These are phyloP conservation scores for Dendroctonus ponderosae DNA, from an alignment of 1,140 invertebrate species.

Conservation along the genomic window DNA sequence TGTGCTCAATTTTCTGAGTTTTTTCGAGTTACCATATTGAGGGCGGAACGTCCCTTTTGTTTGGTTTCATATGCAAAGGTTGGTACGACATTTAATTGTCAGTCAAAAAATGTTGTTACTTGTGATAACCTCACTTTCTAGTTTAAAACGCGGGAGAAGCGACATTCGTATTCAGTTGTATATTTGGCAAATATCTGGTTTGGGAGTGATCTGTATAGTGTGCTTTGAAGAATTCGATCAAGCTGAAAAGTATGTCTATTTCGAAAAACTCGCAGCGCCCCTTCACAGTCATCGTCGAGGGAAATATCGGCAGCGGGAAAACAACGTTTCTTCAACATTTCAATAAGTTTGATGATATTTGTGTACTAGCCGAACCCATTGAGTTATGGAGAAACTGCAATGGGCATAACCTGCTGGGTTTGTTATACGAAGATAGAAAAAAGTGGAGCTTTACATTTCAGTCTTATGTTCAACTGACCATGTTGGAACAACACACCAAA, in stretches of 20 bases:
- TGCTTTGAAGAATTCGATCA: too few relatives aligned
- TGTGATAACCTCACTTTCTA: too few relatives aligned
- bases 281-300: slow-evolving; percentile 83
- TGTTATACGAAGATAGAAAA: slow-evolving; percentile 80
- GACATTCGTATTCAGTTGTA: too few relatives aligned
- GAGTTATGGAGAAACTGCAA: slow-evolving; percentile 79
- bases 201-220: too few relatives aligned
- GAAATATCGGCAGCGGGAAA: slow-evolving; percentile 91
- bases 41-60: too few relatives aligned
- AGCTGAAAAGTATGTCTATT: slow-evolving; percentile 11
- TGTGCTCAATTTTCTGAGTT: too few relatives aligned
- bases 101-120: too few relatives aligned
- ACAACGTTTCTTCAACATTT: slow-evolving; percentile 88
- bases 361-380: slow-evolving; percentile 63
- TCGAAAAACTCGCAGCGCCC: slow-evolving; percentile 50
- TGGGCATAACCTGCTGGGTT: slow-evolving; percentile 74
- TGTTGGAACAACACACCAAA: slow-evolving; percentile 75
- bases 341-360: slow-evolving; percentile 52
- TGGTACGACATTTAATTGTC: too few relatives aligned
- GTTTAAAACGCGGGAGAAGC: too few relatives aligned
- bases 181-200: too few relatives aligned
- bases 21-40: too few relatives aligned
- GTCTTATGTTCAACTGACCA: slow-evolving; percentile 84
- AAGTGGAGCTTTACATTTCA: slow-evolving; percentile 84
- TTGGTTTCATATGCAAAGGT: too few relatives aligned